Conservation (phyloP, 2,888 invertebrate species). For the Gastracanthus pulcherrimus region DNA sequence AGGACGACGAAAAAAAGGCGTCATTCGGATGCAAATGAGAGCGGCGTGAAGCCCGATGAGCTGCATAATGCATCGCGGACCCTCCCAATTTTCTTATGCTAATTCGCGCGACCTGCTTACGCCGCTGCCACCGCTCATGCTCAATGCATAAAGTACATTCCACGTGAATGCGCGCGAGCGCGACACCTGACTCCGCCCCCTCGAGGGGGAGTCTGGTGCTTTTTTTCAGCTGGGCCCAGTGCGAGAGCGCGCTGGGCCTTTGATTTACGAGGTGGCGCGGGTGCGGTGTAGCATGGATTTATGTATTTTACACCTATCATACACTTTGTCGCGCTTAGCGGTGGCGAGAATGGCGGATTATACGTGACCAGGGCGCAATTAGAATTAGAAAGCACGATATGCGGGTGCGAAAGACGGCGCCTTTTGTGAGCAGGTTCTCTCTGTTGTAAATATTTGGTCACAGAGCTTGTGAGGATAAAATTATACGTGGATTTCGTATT, state of each 20-base stretch:
- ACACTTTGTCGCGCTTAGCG: not conserved
- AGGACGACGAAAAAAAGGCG: not conserved
- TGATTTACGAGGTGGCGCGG: constrained; percentile 32
- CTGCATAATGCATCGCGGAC: constrained; percentile 33
- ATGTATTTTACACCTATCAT: not conserved
- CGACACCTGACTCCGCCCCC: constrained; percentile 43
- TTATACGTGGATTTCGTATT: not conserved
- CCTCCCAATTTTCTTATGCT: constrained; percentile 68
- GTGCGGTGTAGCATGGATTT: not conserved
- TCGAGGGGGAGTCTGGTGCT: not conserved
- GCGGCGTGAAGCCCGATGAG: too few species aligned
- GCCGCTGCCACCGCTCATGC: too few species aligned
- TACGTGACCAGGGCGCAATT: not conserved
- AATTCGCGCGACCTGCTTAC: constrained; percentile 54
- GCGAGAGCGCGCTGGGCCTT: too few species aligned
- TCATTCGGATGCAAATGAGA: constrained; percentile 60
- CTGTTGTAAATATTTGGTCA: constrained; percentile 21
- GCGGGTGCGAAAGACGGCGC: too few species aligned
- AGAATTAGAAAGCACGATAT: constrained; percentile 41
- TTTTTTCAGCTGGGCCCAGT: too few species aligned
- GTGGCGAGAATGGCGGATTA: constrained; percentile 6
- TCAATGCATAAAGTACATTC: too few species aligned
- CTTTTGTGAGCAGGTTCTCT: not conserved
- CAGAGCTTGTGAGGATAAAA: not conserved
- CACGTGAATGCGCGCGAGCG: not conserved